Percentiles rank a stretch among this genome's conserved stretches.
These are phyloP conservation scores for Zootermopsis nevadensis DNA, from an alignment of 2,888 invertebrate genomes.

Conservation along the genomic window DNA sequence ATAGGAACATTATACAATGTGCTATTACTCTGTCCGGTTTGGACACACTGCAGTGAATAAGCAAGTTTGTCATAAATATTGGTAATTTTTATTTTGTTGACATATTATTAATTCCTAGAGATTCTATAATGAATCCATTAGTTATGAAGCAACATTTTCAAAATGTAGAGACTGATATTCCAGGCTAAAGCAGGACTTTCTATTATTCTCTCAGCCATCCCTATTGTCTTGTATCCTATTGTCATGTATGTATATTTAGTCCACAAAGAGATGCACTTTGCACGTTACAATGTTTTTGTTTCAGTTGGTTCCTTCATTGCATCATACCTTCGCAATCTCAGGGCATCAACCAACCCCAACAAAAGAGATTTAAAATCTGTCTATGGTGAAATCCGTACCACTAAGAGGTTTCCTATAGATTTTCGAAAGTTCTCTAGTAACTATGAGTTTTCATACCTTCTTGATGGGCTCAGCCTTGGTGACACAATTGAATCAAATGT, in stretches of 20 bases:
- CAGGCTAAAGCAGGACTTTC: too few species aligned
- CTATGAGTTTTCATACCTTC: constrained; percentile 77
- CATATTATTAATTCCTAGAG: too few species aligned
- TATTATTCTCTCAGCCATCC: too few species aligned
- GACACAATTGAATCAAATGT: constrained; percentile 76
- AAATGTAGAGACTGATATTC: too few species aligned
- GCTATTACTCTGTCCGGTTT: too few species aligned
- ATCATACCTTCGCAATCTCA: constrained; percentile 81
- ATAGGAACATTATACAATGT: too few species aligned
- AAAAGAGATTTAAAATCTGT: constrained; percentile 72
- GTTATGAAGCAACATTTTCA: too few species aligned
- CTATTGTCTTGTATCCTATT: too few species aligned
- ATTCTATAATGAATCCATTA: too few species aligned
- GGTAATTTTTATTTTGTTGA: too few species aligned
- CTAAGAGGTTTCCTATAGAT: constrained; percentile 75
- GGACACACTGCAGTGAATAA: too few species aligned
- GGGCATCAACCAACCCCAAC: constrained; percentile 81
- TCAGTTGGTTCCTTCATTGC: constrained; percentile 87
- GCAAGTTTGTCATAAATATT: too few species aligned
- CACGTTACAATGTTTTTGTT: constrained; percentile 53
- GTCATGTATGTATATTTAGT: not conserved
- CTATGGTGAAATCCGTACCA: constrained; percentile 66
- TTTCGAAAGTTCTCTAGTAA: constrained; percentile 84
- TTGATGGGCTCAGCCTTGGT: constrained; percentile 77
- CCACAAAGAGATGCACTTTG: not conserved